phyloP scores from a whole-genome alignment of 2,888 invertebrate species.

The Erannis defoliaria region DNA sequence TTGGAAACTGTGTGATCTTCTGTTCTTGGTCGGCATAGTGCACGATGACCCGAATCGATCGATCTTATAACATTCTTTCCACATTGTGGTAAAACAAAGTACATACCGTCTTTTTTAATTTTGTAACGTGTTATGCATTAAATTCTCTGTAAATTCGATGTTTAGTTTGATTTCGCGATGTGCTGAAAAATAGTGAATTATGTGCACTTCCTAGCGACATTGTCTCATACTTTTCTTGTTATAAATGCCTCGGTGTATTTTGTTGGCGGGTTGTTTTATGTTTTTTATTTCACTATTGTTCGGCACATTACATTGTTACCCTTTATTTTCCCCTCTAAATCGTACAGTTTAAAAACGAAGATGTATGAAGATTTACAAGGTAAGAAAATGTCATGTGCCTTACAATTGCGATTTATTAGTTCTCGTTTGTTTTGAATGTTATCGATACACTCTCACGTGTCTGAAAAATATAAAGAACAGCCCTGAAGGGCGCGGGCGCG shows the following conservation, averaged over 20 bases:
- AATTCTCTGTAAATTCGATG: conserved; percentile 63
- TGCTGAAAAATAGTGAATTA: conserved; percentile 87
- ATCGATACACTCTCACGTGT: too few relatives aligned
- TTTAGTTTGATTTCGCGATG: conserved; percentile 68
- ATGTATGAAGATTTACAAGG: conserved; percentile 61
- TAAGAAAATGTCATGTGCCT: conserved; percentile 84
- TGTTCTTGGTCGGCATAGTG: conserved; percentile 10
- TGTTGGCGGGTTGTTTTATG: conserved; percentile 53
- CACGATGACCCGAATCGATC: conserved; percentile 10
- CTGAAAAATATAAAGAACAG: too few relatives aligned
- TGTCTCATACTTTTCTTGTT: conserved; percentile 50
- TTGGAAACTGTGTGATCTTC: background rate
- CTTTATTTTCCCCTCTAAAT: conserved; percentile 44
- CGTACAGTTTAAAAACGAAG: conserved; percentile 34
- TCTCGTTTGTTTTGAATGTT: too few relatives aligned
- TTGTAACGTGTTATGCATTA: conserved; percentile 69
- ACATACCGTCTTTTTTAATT: conserved; percentile 31
- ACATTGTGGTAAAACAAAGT: conserved; percentile 24
- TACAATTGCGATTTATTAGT: conserved; percentile 66
- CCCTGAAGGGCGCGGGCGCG: too few relatives aligned
- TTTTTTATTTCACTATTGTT: conserved; percentile 92
- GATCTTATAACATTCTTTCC: background rate
- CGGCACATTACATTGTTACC: conserved; percentile 88
- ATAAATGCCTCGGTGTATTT: conserved; percentile 54
- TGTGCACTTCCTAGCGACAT: conserved; percentile 82